Evolutionary conservation across 2,797 vertebrate genomes (phyloP).

Genomic region (Amniataba percoides): DNA sequence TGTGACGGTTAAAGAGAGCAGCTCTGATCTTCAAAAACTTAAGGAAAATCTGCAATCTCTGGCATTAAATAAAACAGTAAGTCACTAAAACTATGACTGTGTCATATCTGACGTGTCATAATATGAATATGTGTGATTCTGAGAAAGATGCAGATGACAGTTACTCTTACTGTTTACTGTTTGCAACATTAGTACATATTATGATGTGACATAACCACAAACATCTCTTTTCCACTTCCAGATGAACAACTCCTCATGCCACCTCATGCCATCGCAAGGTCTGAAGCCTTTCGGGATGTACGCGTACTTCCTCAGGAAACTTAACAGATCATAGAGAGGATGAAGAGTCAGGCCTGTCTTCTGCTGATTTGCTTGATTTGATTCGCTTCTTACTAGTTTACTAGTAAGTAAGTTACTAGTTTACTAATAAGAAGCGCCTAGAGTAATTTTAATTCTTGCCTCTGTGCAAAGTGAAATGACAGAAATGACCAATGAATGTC

Average conservation of each 20-base stretch:
- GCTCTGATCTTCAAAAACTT: accelerated
- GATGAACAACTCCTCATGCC: neutral
- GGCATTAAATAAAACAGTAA: accelerated
- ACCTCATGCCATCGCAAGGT: accelerated
- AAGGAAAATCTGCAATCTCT: accelerated
- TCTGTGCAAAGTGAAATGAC: neutral
- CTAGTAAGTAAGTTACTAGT: too few species aligned
- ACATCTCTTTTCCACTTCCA: slow-evolving; percentile 39
- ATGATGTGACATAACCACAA: neutral
- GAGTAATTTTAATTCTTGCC: too few species aligned
- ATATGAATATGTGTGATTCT: too few species aligned
- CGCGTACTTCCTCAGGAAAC: accelerated
- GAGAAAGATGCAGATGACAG: too few species aligned
- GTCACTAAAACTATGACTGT: neutral
- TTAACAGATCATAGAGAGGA: neutral
- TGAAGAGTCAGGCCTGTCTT: neutral
- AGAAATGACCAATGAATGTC: slow-evolving; percentile 8
- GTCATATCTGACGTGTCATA: too few species aligned
- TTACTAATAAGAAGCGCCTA: too few species aligned
- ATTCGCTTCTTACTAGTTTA: neutral
- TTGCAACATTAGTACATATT: neutral
- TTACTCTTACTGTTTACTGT: too few species aligned
- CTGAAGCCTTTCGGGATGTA: accelerated
- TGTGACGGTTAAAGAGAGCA: accelerated
- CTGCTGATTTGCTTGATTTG: neutral